phyloP scores from a whole-genome alignment of 2,888 invertebrate genomes.

The Gasteruption jaculator region DNA sequence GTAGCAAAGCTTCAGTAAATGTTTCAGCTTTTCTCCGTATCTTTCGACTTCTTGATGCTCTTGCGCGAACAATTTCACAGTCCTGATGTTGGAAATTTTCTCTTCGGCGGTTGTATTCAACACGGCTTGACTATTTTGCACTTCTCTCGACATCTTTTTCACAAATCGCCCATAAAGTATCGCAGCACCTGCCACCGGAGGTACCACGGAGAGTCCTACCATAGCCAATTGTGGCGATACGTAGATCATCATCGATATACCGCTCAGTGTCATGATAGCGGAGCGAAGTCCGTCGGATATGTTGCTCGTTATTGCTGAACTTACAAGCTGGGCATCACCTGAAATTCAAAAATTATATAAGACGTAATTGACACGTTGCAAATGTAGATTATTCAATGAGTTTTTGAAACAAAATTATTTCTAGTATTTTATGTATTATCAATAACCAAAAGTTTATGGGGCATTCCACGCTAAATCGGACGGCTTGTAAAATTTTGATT shows the following conservation, averaged over 20 bases:
- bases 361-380: too few species aligned
- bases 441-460: too few species aligned
- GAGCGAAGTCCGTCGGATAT: slow-evolving; percentile 92
- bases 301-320: slow-evolving; percentile 87
- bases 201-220: slow-evolving; percentile 83
- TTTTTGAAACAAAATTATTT: too few species aligned
- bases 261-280: slow-evolving; percentile 78
- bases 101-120: slow-evolving; percentile 70
- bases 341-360: too few species aligned
- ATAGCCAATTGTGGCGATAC: slow-evolving; percentile 85
- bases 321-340: slow-evolving; percentile 87
- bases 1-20: slow-evolving; percentile 74
- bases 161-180: slow-evolving; percentile 81
- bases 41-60: slow-evolving; percentile 71
- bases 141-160: slow-evolving; percentile 73
- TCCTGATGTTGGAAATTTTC: slow-evolving; percentile 84
- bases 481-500: too few species aligned
- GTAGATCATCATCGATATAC: slow-evolving; percentile 94
- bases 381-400: too few species aligned
- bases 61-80: slow-evolving; percentile 89
- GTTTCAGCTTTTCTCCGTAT: slow-evolving; percentile 66
- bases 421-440: too few species aligned
- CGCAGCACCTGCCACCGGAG: slow-evolving; percentile 81
- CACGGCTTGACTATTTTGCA: slow-evolving; percentile 69
- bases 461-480: too few species aligned